These are phyloP conservation scores for Melanerpes formicivorus DNA, from an alignment of 2,113 vertebrate genomes.

Conservation along the genomic window DNA sequence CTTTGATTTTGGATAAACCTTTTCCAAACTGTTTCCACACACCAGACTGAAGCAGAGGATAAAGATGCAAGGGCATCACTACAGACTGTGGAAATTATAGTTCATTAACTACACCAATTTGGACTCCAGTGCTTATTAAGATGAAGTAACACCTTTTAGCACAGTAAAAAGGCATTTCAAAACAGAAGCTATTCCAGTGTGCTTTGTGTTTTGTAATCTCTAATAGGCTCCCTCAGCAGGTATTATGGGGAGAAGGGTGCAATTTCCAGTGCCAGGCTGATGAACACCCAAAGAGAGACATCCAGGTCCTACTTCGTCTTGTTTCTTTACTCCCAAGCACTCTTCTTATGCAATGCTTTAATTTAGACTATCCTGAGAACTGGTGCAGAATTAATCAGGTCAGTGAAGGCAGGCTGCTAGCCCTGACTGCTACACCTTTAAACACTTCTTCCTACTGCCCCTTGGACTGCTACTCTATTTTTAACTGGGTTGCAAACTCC, in stretches of 20 bases:
- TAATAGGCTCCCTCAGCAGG: neutral
- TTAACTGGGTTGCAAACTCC: neutral
- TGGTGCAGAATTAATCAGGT: conserved; percentile 60
- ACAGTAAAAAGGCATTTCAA: neutral
- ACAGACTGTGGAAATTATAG: rapidly evolving
- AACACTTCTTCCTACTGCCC: neutral
- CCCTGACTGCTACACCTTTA: conserved; percentile 21
- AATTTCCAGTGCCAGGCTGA: neutral
- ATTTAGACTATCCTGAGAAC: conserved; percentile 30
- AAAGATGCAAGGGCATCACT: neutral
- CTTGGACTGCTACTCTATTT: conserved; percentile 12
- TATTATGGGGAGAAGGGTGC: neutral
- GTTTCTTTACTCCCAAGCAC: conserved; percentile 16
- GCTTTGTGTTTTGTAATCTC: neutral
- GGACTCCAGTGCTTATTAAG: neutral
- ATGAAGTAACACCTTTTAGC: neutral
- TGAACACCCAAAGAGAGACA: neutral
- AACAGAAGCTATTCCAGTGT: neutral
- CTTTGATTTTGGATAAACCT: neutral
- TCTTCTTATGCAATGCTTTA: conserved; percentile 29
- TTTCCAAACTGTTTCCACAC: neutral
- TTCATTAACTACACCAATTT: neutral
- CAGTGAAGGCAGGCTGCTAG: conserved; percentile 3
- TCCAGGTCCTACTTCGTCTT: neutral
- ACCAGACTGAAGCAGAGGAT: neutral